Conservation (phyloP, 2,888 invertebrate genomes). For the Drosophila putrida region DNA sequence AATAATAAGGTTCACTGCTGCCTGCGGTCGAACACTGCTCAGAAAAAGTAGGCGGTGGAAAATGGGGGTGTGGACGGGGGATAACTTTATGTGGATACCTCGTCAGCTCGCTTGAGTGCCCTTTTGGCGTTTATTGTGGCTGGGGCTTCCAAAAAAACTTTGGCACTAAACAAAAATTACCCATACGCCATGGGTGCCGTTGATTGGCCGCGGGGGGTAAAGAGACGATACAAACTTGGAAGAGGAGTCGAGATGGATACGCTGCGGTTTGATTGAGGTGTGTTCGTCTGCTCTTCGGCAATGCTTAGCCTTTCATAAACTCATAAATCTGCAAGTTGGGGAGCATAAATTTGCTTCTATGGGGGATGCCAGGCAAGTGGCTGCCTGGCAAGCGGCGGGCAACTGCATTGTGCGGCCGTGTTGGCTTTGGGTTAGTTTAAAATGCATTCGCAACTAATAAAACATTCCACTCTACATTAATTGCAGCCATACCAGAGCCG, state of each 20-base stretch:
- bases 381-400: constrained; percentile 13
- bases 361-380: constrained; percentile 4
- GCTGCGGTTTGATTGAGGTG: constrained; percentile 31
- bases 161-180: constrained; percentile 74
- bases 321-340: constrained; percentile 71
- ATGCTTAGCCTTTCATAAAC: constrained; percentile 58
- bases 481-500: constrained; percentile 53
- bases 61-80: not conserved
- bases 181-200: constrained; percentile 72
- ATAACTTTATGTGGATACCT: constrained; percentile 53
- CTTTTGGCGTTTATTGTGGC: constrained; percentile 75
- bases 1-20: constrained; percentile 73
- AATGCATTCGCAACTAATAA: constrained; percentile 67
- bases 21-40: constrained; percentile 37
- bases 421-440: constrained; percentile 51
- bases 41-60: not conserved
- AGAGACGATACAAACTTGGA: constrained; percentile 16
- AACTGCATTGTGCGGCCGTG: constrained; percentile 31
- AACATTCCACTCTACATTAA: constrained; percentile 52
- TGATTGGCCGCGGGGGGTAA: constrained; percentile 60
- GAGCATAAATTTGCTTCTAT: constrained; percentile 66
- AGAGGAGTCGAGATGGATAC: constrained; percentile 13
- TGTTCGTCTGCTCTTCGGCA: constrained; percentile 22
- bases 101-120: constrained; percentile 72
- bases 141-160: constrained; percentile 57